Evolutionary conservation across 2,888 invertebrate genomes (phyloP).

Genomic region (Lasioglossum calceatum): DNA sequence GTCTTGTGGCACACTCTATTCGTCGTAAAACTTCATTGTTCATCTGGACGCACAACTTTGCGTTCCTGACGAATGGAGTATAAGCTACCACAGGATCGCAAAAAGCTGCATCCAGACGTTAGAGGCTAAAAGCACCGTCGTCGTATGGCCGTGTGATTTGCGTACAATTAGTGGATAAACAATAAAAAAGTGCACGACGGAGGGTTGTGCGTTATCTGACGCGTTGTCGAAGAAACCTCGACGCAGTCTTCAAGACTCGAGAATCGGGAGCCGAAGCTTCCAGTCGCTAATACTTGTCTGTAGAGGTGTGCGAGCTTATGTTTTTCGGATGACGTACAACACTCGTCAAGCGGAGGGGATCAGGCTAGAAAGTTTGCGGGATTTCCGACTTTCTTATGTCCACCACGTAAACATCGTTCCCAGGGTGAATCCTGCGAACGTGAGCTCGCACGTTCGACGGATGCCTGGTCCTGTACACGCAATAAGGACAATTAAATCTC

Average conservation of each 20-base stretch:
- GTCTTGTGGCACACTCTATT: no score
- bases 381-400: constrained; percentile 66
- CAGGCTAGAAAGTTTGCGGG: not conserved
- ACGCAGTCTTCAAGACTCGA: not conserved
- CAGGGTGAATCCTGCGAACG: constrained; percentile 76
- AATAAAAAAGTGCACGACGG: not conserved
- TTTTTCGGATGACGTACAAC: not conserved
- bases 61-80: no score
- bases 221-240: not conserved
- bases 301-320: not conserved
- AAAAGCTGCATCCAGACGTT: no score
- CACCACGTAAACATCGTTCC: constrained; percentile 56
- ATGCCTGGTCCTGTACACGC: constrained; percentile 78
- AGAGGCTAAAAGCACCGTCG: not conserved
- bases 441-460: constrained; percentile 79
- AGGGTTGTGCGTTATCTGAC: not conserved
- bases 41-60: no score
- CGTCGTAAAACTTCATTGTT: no score
- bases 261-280: not conserved
- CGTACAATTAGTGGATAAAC: not conserved
- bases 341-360: not conserved
- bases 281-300: not conserved
- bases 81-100: no score
- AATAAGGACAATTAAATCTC: constrained; percentile 81
- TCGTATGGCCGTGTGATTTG: not conserved